Evolutionary conservation across 2,113 vertebrate genomes (phyloP), one percentile per base, ranked within the genome.

Genomic region (Pseudorhombus dupliciocellatus): DNA sequence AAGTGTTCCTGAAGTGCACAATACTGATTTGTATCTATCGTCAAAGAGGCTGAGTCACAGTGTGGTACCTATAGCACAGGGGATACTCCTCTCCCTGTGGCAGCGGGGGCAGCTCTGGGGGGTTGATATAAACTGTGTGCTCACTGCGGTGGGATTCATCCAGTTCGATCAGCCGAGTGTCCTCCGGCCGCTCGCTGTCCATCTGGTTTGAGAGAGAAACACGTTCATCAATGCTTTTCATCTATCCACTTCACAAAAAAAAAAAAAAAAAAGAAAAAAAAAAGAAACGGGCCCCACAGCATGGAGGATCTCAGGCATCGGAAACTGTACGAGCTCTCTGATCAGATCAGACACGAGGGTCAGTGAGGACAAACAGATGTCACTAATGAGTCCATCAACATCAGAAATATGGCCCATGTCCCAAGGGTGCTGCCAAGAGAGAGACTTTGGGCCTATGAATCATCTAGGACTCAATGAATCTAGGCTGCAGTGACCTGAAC

Each of bases 101-200:
- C 28, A 96, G 93, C 5, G 94, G 94, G 56, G 97, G 97, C 66
- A 98, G 96, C 86, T 99, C 98, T 0, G 97, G 97, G 2, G 97
- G 98, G 28, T 96, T 99, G 88, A 99, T 95, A 75, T 97, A 98
- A 69, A 99, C 98, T 0, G 98, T 99, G 84, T 99, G 98, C 86
- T 99, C 98, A 16, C 97, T 98, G 90, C 92, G 94, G 90, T 98
- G 95, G 12, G 97, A 98, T 64, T 98, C 96, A 81, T 99, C 97
- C 89, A 98, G 89, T 83, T 99, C 98, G 59, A 99, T 98, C 40
- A 99, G 95, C 50, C 94, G 92, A 5, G 92, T 91, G 69, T 99
- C 98, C 75, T 96, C 95, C 12, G 77, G 95, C 83, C 91, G 94
- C 62, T 99, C 98, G 34, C 79, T 91, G 89, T 99, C 98, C 73